These are phyloP conservation scores for Collichthys lucidus DNA, from an alignment of 2,113 vertebrate species.

Conservation along the genomic window DNA sequence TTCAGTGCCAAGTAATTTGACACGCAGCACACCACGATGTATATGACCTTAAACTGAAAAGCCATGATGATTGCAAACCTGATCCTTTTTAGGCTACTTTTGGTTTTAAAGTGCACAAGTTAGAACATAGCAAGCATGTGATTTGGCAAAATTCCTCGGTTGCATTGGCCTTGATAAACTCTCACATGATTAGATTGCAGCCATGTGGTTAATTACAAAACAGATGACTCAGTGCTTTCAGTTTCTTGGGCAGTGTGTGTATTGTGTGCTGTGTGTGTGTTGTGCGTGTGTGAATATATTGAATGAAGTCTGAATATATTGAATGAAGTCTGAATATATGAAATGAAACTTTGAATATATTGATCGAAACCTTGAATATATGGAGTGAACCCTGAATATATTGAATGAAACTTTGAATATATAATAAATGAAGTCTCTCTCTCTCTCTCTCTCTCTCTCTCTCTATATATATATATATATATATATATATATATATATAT, in stretches of 20 bases:
- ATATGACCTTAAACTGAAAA: not conserved
- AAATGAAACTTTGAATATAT: too few relatives aligned
- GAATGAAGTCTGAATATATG: too few relatives aligned
- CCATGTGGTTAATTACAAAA: not conserved
- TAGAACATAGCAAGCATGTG: constrained; percentile 30
- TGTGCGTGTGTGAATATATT: too few relatives aligned
- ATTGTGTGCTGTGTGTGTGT: too few relatives aligned
- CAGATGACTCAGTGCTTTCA: constrained; percentile 7
- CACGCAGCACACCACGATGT: not conserved
- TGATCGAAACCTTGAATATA: too few relatives aligned
- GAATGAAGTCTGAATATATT: too few relatives aligned
- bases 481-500: too few relatives aligned
- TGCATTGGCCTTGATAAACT: not conserved
- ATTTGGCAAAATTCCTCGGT: constrained; percentile 1
- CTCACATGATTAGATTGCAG: constrained; percentile 1
- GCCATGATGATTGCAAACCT: not conserved
- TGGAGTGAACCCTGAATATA: too few relatives aligned
- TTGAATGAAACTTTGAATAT: too few relatives aligned
- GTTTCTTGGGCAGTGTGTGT: not conserved
- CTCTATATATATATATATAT: too few relatives aligned
- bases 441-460: too few relatives aligned
- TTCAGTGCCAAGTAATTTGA: not conserved
- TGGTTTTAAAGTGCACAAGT: constrained; percentile 13
- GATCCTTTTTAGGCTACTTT: not conserved
- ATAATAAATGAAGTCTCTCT: too few relatives aligned